Evolutionary conservation across 23 tunicate genomes (phyloP), one percentile per base, ranked within the genome.

Genomic region (Ascidia mentula): DNA sequence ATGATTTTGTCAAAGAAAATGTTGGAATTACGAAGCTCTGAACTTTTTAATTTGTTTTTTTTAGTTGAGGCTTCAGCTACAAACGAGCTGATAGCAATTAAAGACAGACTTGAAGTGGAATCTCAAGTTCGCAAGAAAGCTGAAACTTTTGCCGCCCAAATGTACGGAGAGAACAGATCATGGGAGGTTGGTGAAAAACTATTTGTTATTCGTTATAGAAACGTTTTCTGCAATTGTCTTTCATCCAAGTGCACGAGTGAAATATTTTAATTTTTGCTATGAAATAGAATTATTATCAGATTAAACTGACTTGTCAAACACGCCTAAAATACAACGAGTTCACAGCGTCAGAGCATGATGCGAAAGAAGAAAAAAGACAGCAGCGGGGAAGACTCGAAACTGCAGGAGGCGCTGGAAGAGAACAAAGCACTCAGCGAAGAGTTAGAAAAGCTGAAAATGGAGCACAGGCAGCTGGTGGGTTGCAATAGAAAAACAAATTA

Each of bases 91-190:
- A 36, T 22, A 6, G 38, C 36, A 53, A 34, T 89, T 35, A 72
- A 61, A 38, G 77, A 82, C 36, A 73, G 84, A 60, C 72, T 82
- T 20, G 73, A 79, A 18, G 70, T 89, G 28, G 94, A 89, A 72
- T 82, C 85, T 18, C 87, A 89, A 36, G 94, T 89, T 34, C 61
- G 94, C 39, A 72, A 72, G 40, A 32, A 79, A 46, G 94, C 94
- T 7, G 94, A 89, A 74, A 79, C 84, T 0, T 74, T 82, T 72
- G 94, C 94, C 7, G 94, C 94, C 6, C 72, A 82, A 72, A 73
- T 89, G 84, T 89, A 89, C 72, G 88, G 88, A 46, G 82, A 89
- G 73, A 89, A 89, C 39, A 89, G 83, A 31, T 79, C 85, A 3
- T 89, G 77, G 77, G 61, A 78, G 88, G 94, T 89, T 37, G 13